Conservation (phyloP, 2,888 invertebrate genomes). For the Drosophila sordidapex region DNA sequence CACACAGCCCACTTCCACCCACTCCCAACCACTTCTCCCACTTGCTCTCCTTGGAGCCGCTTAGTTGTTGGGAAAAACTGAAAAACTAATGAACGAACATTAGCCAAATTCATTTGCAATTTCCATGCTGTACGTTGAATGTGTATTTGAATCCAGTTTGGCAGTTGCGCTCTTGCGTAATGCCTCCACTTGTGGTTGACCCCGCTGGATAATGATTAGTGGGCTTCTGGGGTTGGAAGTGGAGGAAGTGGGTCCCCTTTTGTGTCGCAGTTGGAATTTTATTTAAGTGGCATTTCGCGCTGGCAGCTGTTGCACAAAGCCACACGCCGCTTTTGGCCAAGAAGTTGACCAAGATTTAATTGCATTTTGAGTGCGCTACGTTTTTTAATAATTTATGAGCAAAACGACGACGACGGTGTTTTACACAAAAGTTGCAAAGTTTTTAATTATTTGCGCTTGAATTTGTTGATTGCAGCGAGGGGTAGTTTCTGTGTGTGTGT, state of each 20-base stretch:
- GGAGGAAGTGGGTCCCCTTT: neutral
- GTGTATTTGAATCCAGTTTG: slow-evolving; percentile 38
- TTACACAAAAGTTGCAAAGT: slow-evolving; percentile 60
- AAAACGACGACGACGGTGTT: slow-evolving; percentile 13
- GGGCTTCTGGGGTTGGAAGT: neutral
- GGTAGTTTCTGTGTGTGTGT: slow-evolving; percentile 9
- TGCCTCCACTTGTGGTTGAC: slow-evolving; percentile 40
- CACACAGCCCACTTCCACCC: neutral
- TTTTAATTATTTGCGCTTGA: slow-evolving; percentile 73
- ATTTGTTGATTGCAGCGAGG: slow-evolving; percentile 21
- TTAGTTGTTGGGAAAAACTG: slow-evolving; percentile 53
- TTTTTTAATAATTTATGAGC: slow-evolving; percentile 74
- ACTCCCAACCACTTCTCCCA: neutral
- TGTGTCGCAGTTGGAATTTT: slow-evolving; percentile 70
- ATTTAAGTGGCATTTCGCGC: slow-evolving; percentile 68
- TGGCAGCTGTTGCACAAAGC: slow-evolving; percentile 62
- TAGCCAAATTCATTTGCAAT: slow-evolving; percentile 59
- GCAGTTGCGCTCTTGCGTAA: slow-evolving; percentile 31
- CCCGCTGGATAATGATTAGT: slow-evolving; percentile 16
- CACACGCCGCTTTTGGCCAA: slow-evolving; percentile 48
- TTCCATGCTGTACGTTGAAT: slow-evolving; percentile 32
- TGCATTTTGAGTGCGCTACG: slow-evolving; percentile 78
- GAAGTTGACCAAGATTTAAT: slow-evolving; percentile 79
- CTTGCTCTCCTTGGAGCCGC: neutral
- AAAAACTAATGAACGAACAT: slow-evolving; percentile 68